Base-by-base conservation (phyloP, 2,888 invertebrate genomes). In the Rhagonycha fulva region DNA sequence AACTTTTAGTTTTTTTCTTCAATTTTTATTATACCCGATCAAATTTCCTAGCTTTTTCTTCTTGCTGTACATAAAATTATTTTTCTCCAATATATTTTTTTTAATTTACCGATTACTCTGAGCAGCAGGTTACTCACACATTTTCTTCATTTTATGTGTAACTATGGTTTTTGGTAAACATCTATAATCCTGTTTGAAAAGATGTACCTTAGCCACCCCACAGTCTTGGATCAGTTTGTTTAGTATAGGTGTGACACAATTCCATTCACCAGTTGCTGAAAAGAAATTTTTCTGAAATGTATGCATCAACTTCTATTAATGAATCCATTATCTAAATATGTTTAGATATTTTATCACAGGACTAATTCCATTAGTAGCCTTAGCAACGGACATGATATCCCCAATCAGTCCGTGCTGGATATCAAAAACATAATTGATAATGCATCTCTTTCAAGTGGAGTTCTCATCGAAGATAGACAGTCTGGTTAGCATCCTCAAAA, bases 1-100 rank as follows among this genome's bases (percentile, higher is more conserved):
- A 62, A 23, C 19, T 14, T 62, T 62, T 19, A 62, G 70, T 30
- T 70, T 70, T 70, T 61, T 68, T 68, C 12, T 68, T 47, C 47
- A 47, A 47, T 47, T 47, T 47, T 47, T 47, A 47, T 47, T 47
- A 47, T 9, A n/a, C 47, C n/a, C 47, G 47, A 47, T 47, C n/a
- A 9, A 47, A n/a, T 47, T 47, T 47, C n/a, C 7, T 2, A 47
- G n/a, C 9, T 47, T n/a, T 47, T 47, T 47, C n/a, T 47, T 47
- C n/a, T 47, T 47, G n/a, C 2, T 47, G n/a, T n/a, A 32, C 12
- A 47, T 47, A 47, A 47, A 47, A n/a, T 47, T 28, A 47, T n/a
- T 47, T 47, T 47, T 9, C 47, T 47, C 47, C n/a, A n/a, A n/a
- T 47, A n/a, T 12, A 5, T 32, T 12, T 32, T 32, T 32, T 32